Evolutionary conservation across 2,113 vertebrate genomes (phyloP), one percentile per base, ranked within the genome.

Genomic region (Sturnus vulgaris): DNA sequence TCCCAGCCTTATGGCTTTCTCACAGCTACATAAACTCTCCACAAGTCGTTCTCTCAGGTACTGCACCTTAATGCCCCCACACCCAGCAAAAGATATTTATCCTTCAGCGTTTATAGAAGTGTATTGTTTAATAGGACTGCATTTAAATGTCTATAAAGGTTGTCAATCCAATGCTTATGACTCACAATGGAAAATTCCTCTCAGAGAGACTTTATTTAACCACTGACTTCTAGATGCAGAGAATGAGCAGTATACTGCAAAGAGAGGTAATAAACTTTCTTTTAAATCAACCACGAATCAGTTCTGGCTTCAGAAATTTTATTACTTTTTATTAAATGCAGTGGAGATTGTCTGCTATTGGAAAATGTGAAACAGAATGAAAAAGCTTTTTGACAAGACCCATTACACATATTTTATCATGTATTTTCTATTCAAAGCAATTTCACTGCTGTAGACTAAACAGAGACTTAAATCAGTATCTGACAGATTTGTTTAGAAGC

Each of bases 141-240:
- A 88, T 88, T 88, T 94, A 88, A 77, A 92, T 86, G 78, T 92
- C 88, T 86, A 50, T n/a, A 88, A 86, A 86, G 68, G 56, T 78
- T 91, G 90, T 97, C 94, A 91, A 40, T 92, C 88, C 56, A 64
- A 23, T 4, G 42, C 59, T 90, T 80, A 80, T 86, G 92, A 95
- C 85, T 92, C 90, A 92, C 64, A 92, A 71, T 49, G 76, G 82
- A 96, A 96, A 93, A 65, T 80, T 93, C 71, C 64, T 88, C 80
- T 18, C 50, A 57, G 78, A 82, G 27, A 86, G 69, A 77, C 39
- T 82, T 90, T 39, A 93, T 85, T 96, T 82, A 97, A 82, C 61
- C 42, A 69, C 30, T 59, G 84, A 85, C 49, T 87, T 46, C 30
- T 28, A 59, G 33, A 90, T 47, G 47, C 15, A 31, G 24, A 87